These are phyloP conservation scores for Melanophora roralis DNA, from an alignment of 2,888 invertebrate species.

Conservation along the genomic window DNA sequence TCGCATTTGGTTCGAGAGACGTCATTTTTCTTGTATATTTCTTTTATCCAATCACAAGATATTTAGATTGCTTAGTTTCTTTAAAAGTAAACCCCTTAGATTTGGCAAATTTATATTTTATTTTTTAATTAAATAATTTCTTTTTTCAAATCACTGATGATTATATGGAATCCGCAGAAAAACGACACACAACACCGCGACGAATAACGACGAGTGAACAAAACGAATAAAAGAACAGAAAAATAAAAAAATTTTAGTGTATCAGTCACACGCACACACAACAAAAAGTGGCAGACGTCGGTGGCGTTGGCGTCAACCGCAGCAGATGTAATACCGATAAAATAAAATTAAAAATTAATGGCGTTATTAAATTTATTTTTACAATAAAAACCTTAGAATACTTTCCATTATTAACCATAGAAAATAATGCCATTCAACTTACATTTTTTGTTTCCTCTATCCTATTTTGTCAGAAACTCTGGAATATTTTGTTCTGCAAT, in stretches of 20 bases:
- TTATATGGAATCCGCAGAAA: conserved; percentile 61
- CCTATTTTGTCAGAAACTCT: conserved; percentile 36
- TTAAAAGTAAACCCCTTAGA: conserved; percentile 1
- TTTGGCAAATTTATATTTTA: conserved; percentile 8
- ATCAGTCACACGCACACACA: conserved; percentile 40
- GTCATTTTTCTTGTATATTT: conserved; percentile 61
- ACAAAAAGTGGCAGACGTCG: conserved; percentile 50
- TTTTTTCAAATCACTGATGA: conserved; percentile 51
- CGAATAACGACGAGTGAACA: conserved; percentile 61
- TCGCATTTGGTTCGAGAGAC: conserved; percentile 77
- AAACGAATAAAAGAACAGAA: conserved; percentile 48
- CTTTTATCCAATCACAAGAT: conserved; percentile 10
- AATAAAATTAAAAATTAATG: conserved; percentile 34
- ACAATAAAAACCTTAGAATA: neutral
- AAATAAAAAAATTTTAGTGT: conserved; percentile 56
- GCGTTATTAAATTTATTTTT: conserved; percentile 20
- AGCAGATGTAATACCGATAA: conserved; percentile 48
- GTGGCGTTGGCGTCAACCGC: conserved; percentile 46
- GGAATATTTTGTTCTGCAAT: conserved; percentile 40
- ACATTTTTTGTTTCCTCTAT: conserved; percentile 34
- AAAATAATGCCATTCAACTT: conserved; percentile 35
- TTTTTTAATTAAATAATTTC: conserved; percentile 25
- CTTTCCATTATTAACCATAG: neutral
- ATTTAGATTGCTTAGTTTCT: conserved; percentile 3
- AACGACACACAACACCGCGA: conserved; percentile 62